Conservation (phyloP, 1,140 invertebrate species). For the Bombus haemorrhoidalis region DNA sequence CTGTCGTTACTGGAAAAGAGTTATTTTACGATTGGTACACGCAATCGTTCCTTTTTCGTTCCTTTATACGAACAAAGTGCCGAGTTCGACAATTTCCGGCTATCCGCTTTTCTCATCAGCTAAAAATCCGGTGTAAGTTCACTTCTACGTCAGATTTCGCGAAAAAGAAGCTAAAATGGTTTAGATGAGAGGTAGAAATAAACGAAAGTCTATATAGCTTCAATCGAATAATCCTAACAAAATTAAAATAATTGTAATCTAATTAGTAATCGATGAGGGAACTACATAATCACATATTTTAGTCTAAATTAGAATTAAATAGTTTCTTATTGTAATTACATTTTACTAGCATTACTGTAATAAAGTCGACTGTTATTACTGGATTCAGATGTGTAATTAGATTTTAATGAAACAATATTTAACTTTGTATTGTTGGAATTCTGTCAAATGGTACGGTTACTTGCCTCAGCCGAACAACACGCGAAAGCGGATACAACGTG, state of each 20-base stretch:
- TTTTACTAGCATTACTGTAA: no score
- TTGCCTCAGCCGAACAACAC: background rate
- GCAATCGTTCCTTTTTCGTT: constrained; percentile 2
- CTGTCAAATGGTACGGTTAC: background rate
- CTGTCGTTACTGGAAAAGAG: constrained; percentile 3
- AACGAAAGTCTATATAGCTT: background rate
- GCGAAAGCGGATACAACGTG: no score
- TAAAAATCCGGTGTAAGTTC: constrained; percentile 15
- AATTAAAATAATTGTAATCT: background rate
- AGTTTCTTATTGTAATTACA: background rate
- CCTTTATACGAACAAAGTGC: constrained; percentile 30
- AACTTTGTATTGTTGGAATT: background rate
- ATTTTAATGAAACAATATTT: background rate
- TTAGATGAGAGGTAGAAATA: background rate
- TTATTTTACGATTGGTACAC: constrained; percentile 25
- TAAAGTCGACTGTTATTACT: background rate
- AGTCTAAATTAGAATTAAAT: background rate
- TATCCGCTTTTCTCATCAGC: background rate
- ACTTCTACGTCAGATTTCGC: background rate
- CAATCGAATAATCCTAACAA: background rate
- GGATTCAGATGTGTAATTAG: background rate
- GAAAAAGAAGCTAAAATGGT: background rate
- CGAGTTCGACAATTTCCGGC: constrained; percentile 33
- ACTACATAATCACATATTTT: background rate
- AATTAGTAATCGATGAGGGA: background rate